Percentiles rank a stretch among this genome's conserved stretches.
phyloP scores from a whole-genome alignment of 2,113 vertebrate species.

The Stercorarius parasiticus region DNA sequence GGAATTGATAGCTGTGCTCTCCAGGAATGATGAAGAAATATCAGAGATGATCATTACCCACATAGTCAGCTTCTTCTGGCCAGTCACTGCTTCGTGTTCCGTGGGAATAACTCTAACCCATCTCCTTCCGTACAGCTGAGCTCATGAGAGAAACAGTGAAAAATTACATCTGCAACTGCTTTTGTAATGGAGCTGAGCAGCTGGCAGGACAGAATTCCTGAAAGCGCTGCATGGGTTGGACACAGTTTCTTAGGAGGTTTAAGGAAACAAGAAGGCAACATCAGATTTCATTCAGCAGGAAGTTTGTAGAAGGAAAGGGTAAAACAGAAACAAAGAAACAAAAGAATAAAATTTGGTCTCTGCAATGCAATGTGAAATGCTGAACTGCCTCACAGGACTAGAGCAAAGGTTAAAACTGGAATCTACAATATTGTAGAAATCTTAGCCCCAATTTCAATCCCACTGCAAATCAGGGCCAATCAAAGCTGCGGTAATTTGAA shows the following conservation, averaged over 20 bases:
- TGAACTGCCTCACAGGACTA: neutral
- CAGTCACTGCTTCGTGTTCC: neutral
- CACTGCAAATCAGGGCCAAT: neutral
- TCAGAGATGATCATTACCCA: slow-evolving; percentile 4
- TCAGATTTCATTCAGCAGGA: neutral
- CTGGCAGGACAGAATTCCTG: neutral
- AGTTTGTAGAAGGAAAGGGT: neutral
- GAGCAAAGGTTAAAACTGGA: neutral
- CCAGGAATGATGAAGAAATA: slow-evolving; percentile 8
- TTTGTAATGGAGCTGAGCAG: neutral
- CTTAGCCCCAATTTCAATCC: neutral
- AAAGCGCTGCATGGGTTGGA: neutral
- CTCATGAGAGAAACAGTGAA: neutral
- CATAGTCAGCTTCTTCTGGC: neutral
- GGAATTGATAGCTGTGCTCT: slow-evolving; percentile 26
- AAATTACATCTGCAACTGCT: neutral
- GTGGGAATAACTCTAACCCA: neutral
- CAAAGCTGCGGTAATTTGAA: neutral
- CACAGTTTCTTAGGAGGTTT: neutral
- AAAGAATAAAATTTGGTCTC: neutral
- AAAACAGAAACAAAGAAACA: neutral
- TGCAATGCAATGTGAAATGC: neutral
- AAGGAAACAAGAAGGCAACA: neutral
- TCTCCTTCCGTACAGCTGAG: neutral
- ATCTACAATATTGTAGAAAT: neutral